phyloP scores from a whole-genome alignment of 2,797 vertebrate genomes.

The Notolepis coatsorum region DNA sequence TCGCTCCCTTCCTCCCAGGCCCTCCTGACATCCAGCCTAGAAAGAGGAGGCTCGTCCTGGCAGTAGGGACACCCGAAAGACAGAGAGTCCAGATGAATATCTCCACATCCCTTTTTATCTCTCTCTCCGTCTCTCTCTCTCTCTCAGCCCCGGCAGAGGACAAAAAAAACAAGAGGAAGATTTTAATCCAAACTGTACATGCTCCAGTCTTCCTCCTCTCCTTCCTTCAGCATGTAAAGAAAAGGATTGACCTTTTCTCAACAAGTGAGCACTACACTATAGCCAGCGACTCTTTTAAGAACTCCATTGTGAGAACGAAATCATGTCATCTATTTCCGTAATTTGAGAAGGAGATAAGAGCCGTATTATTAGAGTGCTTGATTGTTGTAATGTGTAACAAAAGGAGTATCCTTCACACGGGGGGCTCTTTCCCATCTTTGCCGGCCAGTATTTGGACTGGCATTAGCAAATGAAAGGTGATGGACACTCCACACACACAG shows the following conservation, averaged over 20 bases:
- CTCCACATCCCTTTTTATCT: too few species aligned
- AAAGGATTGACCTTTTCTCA: constrained; percentile 21
- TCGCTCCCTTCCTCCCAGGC: constrained; percentile 19
- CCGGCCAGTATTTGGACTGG: constrained; percentile 20
- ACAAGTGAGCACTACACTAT: constrained; percentile 28
- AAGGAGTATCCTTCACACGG: constrained; percentile 28
- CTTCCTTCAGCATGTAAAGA: constrained; percentile 54
- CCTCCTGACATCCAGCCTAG: constrained; percentile 32
- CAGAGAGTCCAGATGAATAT: constrained; percentile 8
- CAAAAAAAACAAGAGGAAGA: constrained; percentile 16
- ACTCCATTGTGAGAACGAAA: constrained; percentile 13
- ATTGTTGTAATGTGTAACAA: constrained; percentile 31
- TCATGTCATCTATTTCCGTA: constrained; percentile 39
- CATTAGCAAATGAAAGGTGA: constrained; percentile 42
- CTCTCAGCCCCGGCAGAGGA: constrained; percentile 28
- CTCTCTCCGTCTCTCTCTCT: constrained; percentile 16
- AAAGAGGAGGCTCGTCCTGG: constrained; percentile 42
- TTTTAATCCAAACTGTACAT: constrained; percentile 52
- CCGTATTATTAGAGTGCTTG: constrained; percentile 30
- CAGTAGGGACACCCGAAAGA: constrained; percentile 32
- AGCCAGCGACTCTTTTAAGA: neutral
- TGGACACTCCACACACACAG: constrained; percentile 48
- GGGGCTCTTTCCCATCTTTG: constrained; percentile 27
- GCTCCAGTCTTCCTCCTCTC: constrained; percentile 70
- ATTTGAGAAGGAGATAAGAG: constrained; percentile 43